Evolutionary conservation across 2,113 vertebrate genomes (phyloP).

Genomic region (Psephotus haematonotus): DNA sequence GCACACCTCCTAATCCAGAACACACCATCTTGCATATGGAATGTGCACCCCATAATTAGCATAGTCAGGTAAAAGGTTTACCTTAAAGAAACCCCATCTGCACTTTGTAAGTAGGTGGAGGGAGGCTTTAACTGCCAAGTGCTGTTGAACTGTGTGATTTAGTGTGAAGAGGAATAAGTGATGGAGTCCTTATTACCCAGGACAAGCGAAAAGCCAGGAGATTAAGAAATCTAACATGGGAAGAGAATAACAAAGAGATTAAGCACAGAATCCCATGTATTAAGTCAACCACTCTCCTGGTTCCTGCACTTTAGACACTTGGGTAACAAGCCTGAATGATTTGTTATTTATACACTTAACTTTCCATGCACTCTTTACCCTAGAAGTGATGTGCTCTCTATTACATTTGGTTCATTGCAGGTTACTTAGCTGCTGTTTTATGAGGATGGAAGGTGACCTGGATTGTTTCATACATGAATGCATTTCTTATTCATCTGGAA

Average conservation of each 20-base stretch:
- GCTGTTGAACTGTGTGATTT: not conserved
- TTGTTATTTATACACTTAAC: not conserved
- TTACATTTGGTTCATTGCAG: not conserved
- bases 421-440: not conserved
- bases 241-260: constrained; percentile 9
- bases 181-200: not conserved
- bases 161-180: not conserved
- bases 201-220: not conserved
- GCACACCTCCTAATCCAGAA: not conserved
- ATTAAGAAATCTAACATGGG: not conserved
- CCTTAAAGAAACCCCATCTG: not conserved
- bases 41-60: not conserved
- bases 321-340: not conserved
- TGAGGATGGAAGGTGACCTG: not conserved
- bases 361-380: not conserved
- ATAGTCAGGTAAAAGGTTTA: not conserved
- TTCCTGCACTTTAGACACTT: constrained; percentile 25
- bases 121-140: not conserved
- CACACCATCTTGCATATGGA: not conserved
- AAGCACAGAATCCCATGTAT: not conserved
- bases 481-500: not conserved
- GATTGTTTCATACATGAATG: not conserved
- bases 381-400: not conserved
- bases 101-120: not conserved
- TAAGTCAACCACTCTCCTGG: not conserved